A percentile compares a stretch with the other conserved stretches of the same genome.
phyloP scores from a whole-genome alignment of 2,888 invertebrate species.

The Augochlorella aurata region DNA sequence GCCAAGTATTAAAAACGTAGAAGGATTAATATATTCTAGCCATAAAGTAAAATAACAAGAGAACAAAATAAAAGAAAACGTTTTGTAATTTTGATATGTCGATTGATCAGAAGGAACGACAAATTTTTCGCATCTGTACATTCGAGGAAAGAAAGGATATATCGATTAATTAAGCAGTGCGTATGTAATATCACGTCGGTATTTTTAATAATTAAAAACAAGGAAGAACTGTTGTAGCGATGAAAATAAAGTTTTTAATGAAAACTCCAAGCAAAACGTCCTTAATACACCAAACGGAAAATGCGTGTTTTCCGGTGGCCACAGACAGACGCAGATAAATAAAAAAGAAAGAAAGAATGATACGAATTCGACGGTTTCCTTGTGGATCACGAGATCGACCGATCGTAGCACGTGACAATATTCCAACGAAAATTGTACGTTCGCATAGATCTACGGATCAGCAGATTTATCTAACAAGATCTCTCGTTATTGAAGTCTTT shows the following conservation, averaged over 20 bases:
- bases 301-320: no score
- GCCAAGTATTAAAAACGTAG: slow-evolving; percentile 31
- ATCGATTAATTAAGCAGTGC: slow-evolving; percentile 28
- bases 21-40: no score
- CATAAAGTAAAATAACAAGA: not conserved
- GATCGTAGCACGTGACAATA: slow-evolving; percentile 15
- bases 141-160: slow-evolving; percentile 13
- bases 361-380: not conserved
- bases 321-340: no score
- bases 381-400: slow-evolving; percentile 27
- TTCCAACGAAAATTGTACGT: slow-evolving; percentile 10
- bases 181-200: slow-evolving; percentile 47
- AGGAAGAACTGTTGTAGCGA: slow-evolving; percentile 48
- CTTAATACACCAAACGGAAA: slow-evolving; percentile 40
- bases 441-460: not conserved
- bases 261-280: slow-evolving; percentile 42
- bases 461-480: slow-evolving; percentile 13
- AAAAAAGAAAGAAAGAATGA: no score
- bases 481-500: slow-evolving; percentile 5
- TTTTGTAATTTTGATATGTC: slow-evolving; percentile 53
- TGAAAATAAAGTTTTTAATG: slow-evolving; percentile 58
- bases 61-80: not conserved
- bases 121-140: slow-evolving; percentile 31
- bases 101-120: not conserved
- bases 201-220: slow-evolving; percentile 38